Evolutionary conservation across 2,797 vertebrate species (phyloP).

Genomic region (Sebastiscus tertius): DNA sequence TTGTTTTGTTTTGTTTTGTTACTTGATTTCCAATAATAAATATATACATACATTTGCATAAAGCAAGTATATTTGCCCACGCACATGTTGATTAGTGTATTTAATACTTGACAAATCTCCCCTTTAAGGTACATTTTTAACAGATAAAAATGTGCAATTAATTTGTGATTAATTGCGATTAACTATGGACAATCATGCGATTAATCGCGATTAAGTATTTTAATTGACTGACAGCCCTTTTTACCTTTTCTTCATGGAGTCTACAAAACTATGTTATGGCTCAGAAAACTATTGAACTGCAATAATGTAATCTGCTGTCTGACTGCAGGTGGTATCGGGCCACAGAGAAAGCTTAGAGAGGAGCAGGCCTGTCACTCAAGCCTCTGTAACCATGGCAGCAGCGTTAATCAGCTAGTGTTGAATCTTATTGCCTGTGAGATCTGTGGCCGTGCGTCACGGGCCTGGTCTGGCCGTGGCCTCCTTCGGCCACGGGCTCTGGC

Average conservation of each 20-base stretch:
- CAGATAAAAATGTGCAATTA: no score
- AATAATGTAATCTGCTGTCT: neutral
- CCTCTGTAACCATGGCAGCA: slow-evolving; percentile 60
- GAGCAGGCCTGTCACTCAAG: slow-evolving; percentile 59
- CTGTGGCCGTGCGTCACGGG: slow-evolving; percentile 44
- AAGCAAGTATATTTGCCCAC: no score
- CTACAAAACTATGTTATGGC: neutral
- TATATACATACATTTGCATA: no score
- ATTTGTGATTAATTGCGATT: no score
- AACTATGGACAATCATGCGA: no score
- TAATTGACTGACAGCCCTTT: no score
- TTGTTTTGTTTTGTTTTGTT: no score
- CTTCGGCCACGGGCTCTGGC: slow-evolving; percentile 12
- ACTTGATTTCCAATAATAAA: no score
- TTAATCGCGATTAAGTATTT: no score
- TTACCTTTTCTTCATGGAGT: neutral
- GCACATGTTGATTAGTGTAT: no score
- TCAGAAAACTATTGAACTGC: neutral
- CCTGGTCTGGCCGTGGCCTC: slow-evolving; percentile 22
- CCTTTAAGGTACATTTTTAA: no score
- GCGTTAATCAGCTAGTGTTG: slow-evolving; percentile 54
- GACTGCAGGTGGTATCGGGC: neutral
- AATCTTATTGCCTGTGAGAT: slow-evolving; percentile 55
- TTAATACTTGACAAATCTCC: no score
- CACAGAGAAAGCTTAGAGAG: slow-evolving; percentile 31